A percentile compares a stretch with the other conserved stretches of the same genome.
phyloP scores from a whole-genome alignment of 1,140 invertebrate species.

The Matsumurasca onukii region DNA sequence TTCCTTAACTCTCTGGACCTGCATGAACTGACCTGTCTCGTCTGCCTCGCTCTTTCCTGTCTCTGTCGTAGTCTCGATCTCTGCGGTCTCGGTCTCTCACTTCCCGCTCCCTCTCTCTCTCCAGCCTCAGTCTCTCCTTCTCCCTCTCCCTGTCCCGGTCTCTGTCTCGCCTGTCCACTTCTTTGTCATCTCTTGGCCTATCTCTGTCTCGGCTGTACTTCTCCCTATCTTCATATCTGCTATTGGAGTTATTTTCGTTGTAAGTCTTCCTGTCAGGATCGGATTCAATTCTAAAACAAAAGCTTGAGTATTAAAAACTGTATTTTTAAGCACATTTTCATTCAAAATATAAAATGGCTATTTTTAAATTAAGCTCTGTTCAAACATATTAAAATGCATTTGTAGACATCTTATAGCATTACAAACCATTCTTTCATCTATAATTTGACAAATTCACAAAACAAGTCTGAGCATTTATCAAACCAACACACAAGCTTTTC shows the following conservation, averaged over 20 bases:
- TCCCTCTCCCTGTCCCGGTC: constrained; percentile 34
- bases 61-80: constrained; percentile 23
- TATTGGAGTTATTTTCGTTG: neutral
- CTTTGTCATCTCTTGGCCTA: constrained; percentile 1
- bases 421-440: too few relatives aligned
- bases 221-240: neutral
- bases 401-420: too few relatives aligned
- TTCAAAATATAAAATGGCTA: too few relatives aligned
- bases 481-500: too few relatives aligned
- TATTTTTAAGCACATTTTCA: too few relatives aligned
- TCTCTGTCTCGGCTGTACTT: neutral
- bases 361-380: too few relatives aligned
- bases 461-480: too few relatives aligned
- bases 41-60: constrained; percentile 24
- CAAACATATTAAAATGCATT: too few relatives aligned
- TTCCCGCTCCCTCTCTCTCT: constrained; percentile 37
- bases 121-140: constrained; percentile 32
- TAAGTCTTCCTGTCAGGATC: too few relatives aligned
- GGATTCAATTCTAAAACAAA: neutral
- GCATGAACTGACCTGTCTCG: constrained; percentile 13
- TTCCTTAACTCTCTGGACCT: too few relatives aligned
- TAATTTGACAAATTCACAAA: too few relatives aligned
- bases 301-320: too few relatives aligned
- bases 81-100: constrained; percentile 28
- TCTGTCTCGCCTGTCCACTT: constrained; percentile 28